These are phyloP conservation scores for Parnassius mnemosyne DNA, from an alignment of 2,888 invertebrate species.

Conservation along the genomic window DNA sequence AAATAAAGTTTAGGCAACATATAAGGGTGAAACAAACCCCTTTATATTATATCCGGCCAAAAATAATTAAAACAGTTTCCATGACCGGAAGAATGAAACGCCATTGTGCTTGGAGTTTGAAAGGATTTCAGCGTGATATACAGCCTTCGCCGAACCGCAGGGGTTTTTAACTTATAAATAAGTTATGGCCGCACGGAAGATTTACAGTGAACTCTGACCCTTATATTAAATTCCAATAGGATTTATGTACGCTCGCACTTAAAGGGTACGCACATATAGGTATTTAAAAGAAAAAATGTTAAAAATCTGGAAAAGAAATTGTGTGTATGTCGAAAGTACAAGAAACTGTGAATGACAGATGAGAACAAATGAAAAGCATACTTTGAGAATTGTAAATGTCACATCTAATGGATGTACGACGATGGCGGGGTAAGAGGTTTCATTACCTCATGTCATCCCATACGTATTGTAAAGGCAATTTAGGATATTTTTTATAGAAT, in stretches of 20 bases:
- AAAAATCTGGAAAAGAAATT: too few relatives aligned
- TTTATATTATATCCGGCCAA: constrained; percentile 9
- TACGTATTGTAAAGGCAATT: too few relatives aligned
- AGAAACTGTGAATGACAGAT: too few relatives aligned
- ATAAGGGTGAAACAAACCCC: background rate
- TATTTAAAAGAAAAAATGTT: background rate
- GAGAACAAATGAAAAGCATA: too few relatives aligned
- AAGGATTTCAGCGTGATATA: constrained; percentile 54
- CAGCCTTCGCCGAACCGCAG: constrained; percentile 51
- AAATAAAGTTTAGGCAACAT: too few relatives aligned
- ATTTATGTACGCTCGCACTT: constrained; percentile 44
- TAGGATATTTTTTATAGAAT: too few relatives aligned
- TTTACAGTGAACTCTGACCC: constrained; percentile 54
- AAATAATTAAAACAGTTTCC: constrained; percentile 23
- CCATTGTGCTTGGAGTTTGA: constrained; percentile 39
- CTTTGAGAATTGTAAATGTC: too few relatives aligned
- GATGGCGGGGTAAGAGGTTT: too few relatives aligned
- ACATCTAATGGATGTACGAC: too few relatives aligned
- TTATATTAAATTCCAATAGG: constrained; percentile 69
- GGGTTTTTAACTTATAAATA: constrained; percentile 57
- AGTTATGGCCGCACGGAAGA: constrained; percentile 51
- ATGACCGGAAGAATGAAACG: constrained; percentile 32
- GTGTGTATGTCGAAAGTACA: too few relatives aligned
- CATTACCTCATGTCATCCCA: too few relatives aligned
- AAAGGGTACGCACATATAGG: constrained; percentile 7